These are phyloP conservation scores for Anolis apletophallus DNA, from an alignment of 2,797 vertebrate species.

Conservation along the genomic window DNA sequence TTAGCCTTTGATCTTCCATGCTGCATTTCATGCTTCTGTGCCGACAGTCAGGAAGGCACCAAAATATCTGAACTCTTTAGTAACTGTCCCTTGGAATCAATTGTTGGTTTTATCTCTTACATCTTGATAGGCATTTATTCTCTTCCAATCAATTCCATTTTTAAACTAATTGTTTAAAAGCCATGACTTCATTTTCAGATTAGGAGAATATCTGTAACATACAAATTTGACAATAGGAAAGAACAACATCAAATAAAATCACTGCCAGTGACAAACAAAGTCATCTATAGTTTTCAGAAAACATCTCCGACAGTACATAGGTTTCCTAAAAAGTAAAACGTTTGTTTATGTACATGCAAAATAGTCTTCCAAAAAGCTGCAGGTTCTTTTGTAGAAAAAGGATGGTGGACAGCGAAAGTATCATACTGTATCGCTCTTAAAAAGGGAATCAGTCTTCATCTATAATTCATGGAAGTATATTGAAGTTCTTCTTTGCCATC, in stretches of 20 bases:
- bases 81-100: slow-evolving; percentile 81
- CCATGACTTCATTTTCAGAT: slow-evolving; percentile 71
- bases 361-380: slow-evolving; percentile 72
- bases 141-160: slow-evolving; percentile 82
- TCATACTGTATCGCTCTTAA: slow-evolving; percentile 69
- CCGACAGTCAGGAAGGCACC: slow-evolving; percentile 83
- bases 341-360: slow-evolving; percentile 61
- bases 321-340: slow-evolving; percentile 61
- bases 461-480: slow-evolving; percentile 89
- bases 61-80: slow-evolving; percentile 84
- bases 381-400: slow-evolving; percentile 63
- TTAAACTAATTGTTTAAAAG: slow-evolving; percentile 83
- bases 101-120: slow-evolving; percentile 76
- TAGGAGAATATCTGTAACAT: slow-evolving; percentile 69
- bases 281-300: slow-evolving; percentile 13
- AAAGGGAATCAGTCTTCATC: slow-evolving; percentile 78
- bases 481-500: slow-evolving; percentile 80
- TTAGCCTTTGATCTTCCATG: slow-evolving; percentile 60
- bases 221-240: slow-evolving; percentile 61
- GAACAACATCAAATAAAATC: slow-evolving; percentile 4
- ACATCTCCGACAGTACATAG: slow-evolving; percentile 36
- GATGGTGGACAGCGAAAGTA: slow-evolving; percentile 58
- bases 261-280: neutral
- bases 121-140: slow-evolving; percentile 69
- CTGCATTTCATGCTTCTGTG: slow-evolving; percentile 73